These are phyloP conservation scores for Hyla sarda DNA, from an alignment of 2,113 vertebrate species.

Conservation along the genomic window DNA sequence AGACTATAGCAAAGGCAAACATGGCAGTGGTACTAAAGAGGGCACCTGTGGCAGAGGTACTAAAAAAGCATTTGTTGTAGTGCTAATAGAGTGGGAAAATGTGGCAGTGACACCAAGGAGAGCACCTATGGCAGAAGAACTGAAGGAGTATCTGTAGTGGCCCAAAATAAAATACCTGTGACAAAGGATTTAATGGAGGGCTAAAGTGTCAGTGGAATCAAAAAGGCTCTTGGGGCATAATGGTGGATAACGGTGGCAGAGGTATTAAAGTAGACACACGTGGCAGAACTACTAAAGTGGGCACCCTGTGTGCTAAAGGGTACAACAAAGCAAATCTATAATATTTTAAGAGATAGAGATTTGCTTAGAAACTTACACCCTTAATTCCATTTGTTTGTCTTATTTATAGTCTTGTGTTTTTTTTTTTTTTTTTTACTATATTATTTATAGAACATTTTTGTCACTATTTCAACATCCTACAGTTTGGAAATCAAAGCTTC, in stretches of 20 bases:
- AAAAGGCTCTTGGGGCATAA: too few relatives aligned
- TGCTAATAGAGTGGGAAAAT: background rate
- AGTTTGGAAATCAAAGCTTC: background rate
- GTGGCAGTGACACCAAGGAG: too few relatives aligned
- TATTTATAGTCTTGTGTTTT: background rate
- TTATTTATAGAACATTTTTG: background rate
- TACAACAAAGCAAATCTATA: too few relatives aligned
- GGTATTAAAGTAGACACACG: too few relatives aligned
- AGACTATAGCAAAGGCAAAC: background rate
- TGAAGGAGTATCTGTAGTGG: too few relatives aligned
- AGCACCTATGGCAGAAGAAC: background rate
- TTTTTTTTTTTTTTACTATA: background rate
- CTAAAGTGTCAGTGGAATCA: too few relatives aligned
- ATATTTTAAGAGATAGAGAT: too few relatives aligned
- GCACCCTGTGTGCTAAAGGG: background rate
- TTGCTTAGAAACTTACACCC: background rate
- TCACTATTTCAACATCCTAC: background rate
- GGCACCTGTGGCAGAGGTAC: background rate
- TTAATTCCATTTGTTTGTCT: background rate
- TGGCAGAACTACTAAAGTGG: too few relatives aligned
- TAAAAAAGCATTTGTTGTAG: too few relatives aligned
- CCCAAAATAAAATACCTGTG: too few relatives aligned
- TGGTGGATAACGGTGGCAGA: too few relatives aligned
- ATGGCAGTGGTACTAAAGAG: background rate
- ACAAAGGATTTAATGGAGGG: too few relatives aligned